phyloP scores from a whole-genome alignment of 2,888 invertebrate genomes.

The Athetis lepigone region DNA sequence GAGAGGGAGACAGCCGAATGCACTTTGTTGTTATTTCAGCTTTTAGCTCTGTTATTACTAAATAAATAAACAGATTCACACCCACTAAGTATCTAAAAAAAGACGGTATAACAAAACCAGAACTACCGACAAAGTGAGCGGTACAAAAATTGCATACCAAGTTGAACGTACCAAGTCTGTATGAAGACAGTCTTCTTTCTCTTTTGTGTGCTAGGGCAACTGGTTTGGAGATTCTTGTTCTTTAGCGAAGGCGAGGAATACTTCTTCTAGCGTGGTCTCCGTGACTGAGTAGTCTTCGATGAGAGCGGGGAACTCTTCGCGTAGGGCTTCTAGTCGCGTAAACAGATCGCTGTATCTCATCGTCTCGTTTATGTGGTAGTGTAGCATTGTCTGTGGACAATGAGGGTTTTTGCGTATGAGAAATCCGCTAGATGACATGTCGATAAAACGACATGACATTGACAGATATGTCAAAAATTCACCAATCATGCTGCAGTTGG shows the following conservation, averaged over 20 bases:
- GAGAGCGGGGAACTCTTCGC: constrained; percentile 77
- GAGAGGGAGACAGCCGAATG: too few relatives aligned
- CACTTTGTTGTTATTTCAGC: too few relatives aligned
- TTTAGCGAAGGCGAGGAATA: constrained; percentile 90
- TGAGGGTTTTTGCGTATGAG: not conserved
- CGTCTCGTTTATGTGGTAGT: constrained; percentile 92
- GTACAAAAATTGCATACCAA: too few relatives aligned
- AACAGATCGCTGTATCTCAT: constrained; percentile 92
- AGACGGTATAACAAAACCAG: not conserved
- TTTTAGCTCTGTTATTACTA: too few relatives aligned
- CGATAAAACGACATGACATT: too few relatives aligned
- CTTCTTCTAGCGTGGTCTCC: constrained; percentile 95
- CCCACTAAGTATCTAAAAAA: not conserved
- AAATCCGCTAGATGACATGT: too few relatives aligned
- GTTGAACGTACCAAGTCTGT: not conserved
- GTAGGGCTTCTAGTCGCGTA: constrained; percentile 89
- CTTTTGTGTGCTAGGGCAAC: too few relatives aligned
- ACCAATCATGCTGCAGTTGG: too few relatives aligned
- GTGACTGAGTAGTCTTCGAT: constrained; percentile 95
- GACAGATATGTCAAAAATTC: too few relatives aligned
- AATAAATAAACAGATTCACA: not conserved
- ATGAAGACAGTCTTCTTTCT: not conserved
- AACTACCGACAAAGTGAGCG: not conserved
- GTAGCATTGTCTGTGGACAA: constrained; percentile 90
- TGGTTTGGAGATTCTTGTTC: constrained; percentile 31